Conservation (phyloP, 2,888 invertebrate genomes). For the Aleiodes alternator region DNA sequence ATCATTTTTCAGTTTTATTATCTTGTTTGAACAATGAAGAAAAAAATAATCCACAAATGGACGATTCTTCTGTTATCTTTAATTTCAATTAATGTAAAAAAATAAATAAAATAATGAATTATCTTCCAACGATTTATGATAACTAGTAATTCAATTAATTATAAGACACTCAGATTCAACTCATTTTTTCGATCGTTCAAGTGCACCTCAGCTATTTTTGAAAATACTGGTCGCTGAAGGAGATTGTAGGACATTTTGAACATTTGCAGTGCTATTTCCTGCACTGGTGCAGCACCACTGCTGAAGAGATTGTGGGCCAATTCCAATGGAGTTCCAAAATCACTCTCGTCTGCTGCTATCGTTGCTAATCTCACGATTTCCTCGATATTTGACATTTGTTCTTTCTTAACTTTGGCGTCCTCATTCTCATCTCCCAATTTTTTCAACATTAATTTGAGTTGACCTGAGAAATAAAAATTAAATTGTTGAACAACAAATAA, state of each 20-base stretch:
- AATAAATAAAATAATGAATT: too few species aligned
- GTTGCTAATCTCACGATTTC: conserved; percentile 89
- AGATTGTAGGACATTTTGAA: conserved; percentile 86
- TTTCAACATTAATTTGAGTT: conserved; percentile 83
- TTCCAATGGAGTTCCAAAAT: conserved; percentile 95
- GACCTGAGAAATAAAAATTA: conserved; percentile 75
- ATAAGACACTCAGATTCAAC: conserved; percentile 75
- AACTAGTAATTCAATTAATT: too few species aligned
- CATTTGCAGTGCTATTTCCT: conserved; percentile 81
- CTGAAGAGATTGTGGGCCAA: conserved; percentile 91
- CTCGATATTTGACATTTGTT: conserved; percentile 83
- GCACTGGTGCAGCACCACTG: conserved; percentile 83
- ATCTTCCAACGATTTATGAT: too few species aligned
- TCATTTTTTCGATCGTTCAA: conserved; percentile 82
- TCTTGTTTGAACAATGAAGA: too few species aligned
- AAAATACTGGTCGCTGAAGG: conserved; percentile 83
- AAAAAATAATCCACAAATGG: too few species aligned
- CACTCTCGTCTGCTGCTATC: conserved; percentile 95
- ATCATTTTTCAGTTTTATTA: too few species aligned
- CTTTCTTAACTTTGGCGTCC: conserved; percentile 78
- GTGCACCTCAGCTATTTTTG: conserved; percentile 86
- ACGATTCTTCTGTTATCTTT: too few species aligned
- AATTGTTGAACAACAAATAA: conserved; percentile 17
- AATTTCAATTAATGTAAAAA: too few species aligned
- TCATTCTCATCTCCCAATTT: conserved; percentile 79